Percentiles rank a stretch among this genome's conserved stretches.
Conservation (phyloP, 2,113 vertebrate species). For the Hippocampus abdominalis region DNA sequence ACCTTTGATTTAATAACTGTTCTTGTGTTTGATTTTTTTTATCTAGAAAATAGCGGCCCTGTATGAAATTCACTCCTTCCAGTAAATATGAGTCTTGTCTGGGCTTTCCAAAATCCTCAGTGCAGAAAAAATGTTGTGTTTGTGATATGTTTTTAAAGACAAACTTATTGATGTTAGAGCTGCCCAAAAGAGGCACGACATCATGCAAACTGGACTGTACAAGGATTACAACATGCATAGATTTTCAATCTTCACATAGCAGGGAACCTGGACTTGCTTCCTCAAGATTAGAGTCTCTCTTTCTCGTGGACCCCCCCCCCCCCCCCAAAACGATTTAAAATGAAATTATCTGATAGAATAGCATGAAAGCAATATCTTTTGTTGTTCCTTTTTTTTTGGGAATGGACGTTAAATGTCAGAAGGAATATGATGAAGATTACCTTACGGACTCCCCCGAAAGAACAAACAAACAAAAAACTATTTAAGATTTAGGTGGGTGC, state of each 20-base stretch:
- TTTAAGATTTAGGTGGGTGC: constrained; percentile 53
- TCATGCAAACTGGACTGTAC: constrained; percentile 67
- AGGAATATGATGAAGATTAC: constrained; percentile 1
- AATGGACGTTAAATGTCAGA: constrained; percentile 2
- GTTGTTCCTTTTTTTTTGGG: not conserved
- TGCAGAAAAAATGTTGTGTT: constrained; percentile 17
- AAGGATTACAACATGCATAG: constrained; percentile 73
- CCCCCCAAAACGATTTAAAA: constrained; percentile 2
- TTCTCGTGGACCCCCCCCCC: too few species aligned
- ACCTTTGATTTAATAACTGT: constrained; percentile 17
- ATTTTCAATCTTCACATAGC: constrained; percentile 62
- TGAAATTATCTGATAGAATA: constrained; percentile 3
- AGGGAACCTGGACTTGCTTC: constrained; percentile 43
- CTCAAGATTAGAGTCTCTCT: constrained; percentile 19
- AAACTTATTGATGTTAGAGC: constrained; percentile 46
- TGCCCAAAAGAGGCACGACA: constrained; percentile 44
- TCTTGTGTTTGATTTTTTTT: constrained; percentile 11
- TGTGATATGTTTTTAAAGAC: constrained; percentile 51
- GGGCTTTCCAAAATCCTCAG: constrained; percentile 15
- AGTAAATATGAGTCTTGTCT: constrained; percentile 1
- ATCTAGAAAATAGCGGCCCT: constrained; percentile 37
- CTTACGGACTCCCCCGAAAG: not conserved
- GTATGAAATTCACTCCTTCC: constrained; percentile 38
- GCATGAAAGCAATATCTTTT: constrained; percentile 2
- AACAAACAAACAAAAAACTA: constrained; percentile 17